Conservation (phyloP, 1,140 invertebrate species). For the Prorops nasuta region DNA sequence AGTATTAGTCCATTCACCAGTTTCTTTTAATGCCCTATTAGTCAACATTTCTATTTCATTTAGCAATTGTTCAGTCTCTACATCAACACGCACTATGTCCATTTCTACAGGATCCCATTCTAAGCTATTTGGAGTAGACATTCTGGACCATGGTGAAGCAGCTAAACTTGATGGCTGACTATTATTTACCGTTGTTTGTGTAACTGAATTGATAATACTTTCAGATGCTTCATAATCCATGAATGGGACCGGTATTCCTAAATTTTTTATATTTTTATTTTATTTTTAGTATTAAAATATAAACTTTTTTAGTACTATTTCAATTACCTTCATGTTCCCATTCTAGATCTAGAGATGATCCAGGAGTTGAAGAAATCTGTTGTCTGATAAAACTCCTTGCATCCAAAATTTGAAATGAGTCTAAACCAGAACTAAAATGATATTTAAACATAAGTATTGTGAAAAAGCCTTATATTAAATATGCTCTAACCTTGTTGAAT, state of each 20-base stretch:
- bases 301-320: background rate
- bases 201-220: constrained; percentile 27
- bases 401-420: constrained; percentile 56
- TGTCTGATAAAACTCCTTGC: constrained; percentile 51
- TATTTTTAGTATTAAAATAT: background rate
- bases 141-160: constrained; percentile 55
- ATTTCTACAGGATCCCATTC: constrained; percentile 61
- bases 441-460: too few relatives aligned
- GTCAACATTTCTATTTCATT: constrained; percentile 59
- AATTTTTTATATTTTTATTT: background rate
- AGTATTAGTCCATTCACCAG: constrained; percentile 50
- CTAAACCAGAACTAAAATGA: constrained; percentile 44
- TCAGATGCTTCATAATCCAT: constrained; percentile 23
- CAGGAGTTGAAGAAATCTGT: constrained; percentile 54
- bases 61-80: constrained; percentile 57
- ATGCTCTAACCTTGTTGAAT: constrained; percentile 36
- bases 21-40: constrained; percentile 56
- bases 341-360: constrained; percentile 61
- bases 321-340: constrained; percentile 61
- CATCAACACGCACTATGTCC: constrained; percentile 48
- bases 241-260: constrained; percentile 31
- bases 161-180: constrained; percentile 45
- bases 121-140: constrained; percentile 59
- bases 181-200: constrained; percentile 32
- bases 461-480: background rate